These are phyloP conservation scores for Laothoe populi DNA, from an alignment of 2,888 invertebrate species.

Conservation along the genomic window DNA sequence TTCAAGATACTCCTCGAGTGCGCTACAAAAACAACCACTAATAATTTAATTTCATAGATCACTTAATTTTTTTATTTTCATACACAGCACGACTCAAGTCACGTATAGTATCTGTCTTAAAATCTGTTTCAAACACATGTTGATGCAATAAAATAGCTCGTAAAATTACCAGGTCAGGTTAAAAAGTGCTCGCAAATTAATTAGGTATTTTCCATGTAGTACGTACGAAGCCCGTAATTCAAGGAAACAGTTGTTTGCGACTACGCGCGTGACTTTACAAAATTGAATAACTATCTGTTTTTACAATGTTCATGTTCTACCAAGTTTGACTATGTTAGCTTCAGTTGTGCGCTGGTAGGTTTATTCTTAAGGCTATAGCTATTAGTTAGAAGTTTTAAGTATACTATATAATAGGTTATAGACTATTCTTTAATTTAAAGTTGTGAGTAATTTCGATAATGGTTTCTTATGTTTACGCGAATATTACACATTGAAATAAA, in stretches of 20 bases:
- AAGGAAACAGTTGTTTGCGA: slow-evolving; percentile 70
- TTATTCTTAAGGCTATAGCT: not conserved
- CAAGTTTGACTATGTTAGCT: not conserved
- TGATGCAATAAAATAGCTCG: too few species aligned
- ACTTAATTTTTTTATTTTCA: too few species aligned
- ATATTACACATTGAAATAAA: too few species aligned
- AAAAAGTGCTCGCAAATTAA: slow-evolving; percentile 40
- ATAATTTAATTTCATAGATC: too few species aligned
- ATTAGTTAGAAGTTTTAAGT: not conserved
- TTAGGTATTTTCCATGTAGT: slow-evolving; percentile 58
- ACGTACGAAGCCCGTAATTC: slow-evolving; percentile 58
- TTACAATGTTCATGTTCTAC: slow-evolving; percentile 4
- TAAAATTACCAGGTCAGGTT: slow-evolving; percentile 15
- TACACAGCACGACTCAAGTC: too few species aligned
- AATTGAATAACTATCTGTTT: slow-evolving; percentile 38
- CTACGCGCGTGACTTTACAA: slow-evolving; percentile 65
- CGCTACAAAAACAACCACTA: too few species aligned
- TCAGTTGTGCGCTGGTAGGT: not conserved
- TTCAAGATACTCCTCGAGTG: too few species aligned
- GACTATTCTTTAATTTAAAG: too few species aligned
- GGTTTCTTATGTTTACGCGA: too few species aligned
- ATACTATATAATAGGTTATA: not conserved
- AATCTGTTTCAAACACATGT: too few species aligned
- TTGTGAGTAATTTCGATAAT: too few species aligned
- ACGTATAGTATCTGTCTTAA: too few species aligned